Evolutionary conservation across 2,113 vertebrate species (phyloP).

Genomic region (Sarotherodon lohbergeri): DNA sequence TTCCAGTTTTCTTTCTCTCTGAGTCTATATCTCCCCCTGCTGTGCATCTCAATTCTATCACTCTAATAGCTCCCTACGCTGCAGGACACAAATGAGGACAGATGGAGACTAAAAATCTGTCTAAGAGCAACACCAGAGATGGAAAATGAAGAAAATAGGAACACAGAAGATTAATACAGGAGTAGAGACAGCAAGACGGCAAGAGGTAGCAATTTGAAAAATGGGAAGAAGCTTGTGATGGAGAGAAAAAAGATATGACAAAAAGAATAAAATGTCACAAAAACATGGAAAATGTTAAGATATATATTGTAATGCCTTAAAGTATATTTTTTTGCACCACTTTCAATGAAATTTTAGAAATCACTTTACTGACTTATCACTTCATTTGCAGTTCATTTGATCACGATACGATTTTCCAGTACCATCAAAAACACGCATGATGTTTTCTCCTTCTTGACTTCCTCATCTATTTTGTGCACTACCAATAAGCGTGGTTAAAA

Average conservation of each 20-base stretch:
- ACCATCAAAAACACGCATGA: too few species aligned
- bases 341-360: background rate
- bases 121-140: background rate
- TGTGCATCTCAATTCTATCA: constrained; percentile 25
- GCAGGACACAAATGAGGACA: constrained; percentile 26
- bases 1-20: background rate
- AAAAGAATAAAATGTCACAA: background rate
- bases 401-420: too few species aligned
- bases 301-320: background rate
- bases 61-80: constrained; percentile 10
- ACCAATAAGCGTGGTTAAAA: too few species aligned
- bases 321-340: background rate
- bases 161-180: background rate
- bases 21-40: constrained; percentile 31
- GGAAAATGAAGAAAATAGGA: background rate
- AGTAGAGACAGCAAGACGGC: background rate
- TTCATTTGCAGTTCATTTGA: background rate
- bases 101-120: constrained; percentile 12
- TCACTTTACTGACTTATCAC: background rate
- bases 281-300: background rate
- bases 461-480: too few species aligned
- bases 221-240: background rate
- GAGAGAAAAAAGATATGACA: background rate
- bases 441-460: too few species aligned
- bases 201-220: background rate